These are phyloP conservation scores for Drosophila orena DNA, from an alignment of 1,140 invertebrate species.

Conservation along the genomic window DNA sequence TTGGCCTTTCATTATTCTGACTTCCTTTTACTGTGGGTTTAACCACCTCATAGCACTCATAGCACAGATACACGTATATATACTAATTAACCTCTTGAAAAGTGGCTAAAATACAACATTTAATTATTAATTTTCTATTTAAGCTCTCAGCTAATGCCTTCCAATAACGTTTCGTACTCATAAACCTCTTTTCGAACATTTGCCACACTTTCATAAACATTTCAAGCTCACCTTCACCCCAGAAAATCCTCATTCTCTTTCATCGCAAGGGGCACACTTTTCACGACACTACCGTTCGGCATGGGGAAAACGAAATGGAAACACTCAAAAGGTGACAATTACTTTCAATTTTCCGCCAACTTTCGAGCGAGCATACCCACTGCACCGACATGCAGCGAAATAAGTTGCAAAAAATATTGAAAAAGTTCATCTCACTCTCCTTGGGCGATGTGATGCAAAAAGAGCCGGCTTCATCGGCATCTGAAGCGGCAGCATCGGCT, in stretches of 20 bases:
- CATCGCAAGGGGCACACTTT: slow-evolving; percentile 49
- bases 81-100: too few relatives aligned
- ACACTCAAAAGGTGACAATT: slow-evolving; percentile 74
- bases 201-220: slow-evolving; percentile 41
- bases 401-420: slow-evolving; percentile 10
- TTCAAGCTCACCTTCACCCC: slow-evolving; percentile 53
- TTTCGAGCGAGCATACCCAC: slow-evolving; percentile 32
- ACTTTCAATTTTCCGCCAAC: slow-evolving; percentile 74
- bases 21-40: background rate
- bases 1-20: slow-evolving; percentile 11
- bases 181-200: slow-evolving; percentile 2
- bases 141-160: background rate
- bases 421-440: slow-evolving; percentile 28
- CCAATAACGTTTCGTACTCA: background rate
- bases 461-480: slow-evolving; percentile 18
- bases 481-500: slow-evolving; percentile 42
- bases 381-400: slow-evolving; percentile 25
- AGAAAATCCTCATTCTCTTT: slow-evolving; percentile 43
- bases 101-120: too few relatives aligned
- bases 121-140: too few relatives aligned
- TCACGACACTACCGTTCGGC: slow-evolving; percentile 26
- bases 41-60: background rate
- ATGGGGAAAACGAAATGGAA: slow-evolving; percentile 38
- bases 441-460: slow-evolving; percentile 35
- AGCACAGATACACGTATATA: too few relatives aligned